Conservation (phyloP, 2,888 invertebrate genomes). For the Tortricodes alternella region DNA sequence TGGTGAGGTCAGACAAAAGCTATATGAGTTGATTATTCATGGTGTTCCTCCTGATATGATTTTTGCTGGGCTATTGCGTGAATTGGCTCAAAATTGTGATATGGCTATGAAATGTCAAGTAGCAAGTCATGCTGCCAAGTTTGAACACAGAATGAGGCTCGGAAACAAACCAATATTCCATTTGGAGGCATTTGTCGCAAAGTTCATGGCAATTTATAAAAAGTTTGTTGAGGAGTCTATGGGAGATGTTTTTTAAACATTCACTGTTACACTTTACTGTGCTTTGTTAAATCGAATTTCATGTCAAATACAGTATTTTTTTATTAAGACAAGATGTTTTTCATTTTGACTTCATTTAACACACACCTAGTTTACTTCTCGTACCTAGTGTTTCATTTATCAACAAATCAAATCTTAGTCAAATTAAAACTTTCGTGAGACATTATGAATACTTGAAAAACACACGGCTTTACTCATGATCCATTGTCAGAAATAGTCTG, state of each 20-base stretch:
- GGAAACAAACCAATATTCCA: slow-evolving; percentile 98
- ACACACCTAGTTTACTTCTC: too few relatives aligned
- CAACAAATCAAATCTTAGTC: too few relatives aligned
- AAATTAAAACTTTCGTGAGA: too few relatives aligned
- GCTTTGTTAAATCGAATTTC: too few relatives aligned
- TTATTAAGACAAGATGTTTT: too few relatives aligned
- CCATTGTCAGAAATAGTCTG: too few relatives aligned
- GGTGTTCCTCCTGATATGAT: slow-evolving; percentile 97
- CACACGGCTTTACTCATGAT: too few relatives aligned
- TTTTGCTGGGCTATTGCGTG: slow-evolving; percentile 92
- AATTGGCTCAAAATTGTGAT: slow-evolving; percentile 94
- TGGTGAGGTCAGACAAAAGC: slow-evolving; percentile 90
- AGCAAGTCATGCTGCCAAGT: slow-evolving; percentile 92
- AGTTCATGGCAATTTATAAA: slow-evolving; percentile 97
- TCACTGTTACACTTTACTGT: too few relatives aligned
- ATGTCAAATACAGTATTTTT: too few relatives aligned
- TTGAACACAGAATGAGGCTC: slow-evolving; percentile 95
- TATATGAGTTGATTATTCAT: slow-evolving; percentile 97
- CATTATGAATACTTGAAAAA: too few relatives aligned
- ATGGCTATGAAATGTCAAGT: slow-evolving; percentile 93
- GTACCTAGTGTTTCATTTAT: too few relatives aligned
- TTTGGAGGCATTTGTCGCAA: slow-evolving; percentile 97
- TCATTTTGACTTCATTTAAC: too few relatives aligned
- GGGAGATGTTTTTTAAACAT: slow-evolving; percentile 77
- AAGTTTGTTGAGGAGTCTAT: slow-evolving; percentile 90